Conservation (phyloP, 2,797 vertebrate species). For the Sebastes hubbsi region DNA sequence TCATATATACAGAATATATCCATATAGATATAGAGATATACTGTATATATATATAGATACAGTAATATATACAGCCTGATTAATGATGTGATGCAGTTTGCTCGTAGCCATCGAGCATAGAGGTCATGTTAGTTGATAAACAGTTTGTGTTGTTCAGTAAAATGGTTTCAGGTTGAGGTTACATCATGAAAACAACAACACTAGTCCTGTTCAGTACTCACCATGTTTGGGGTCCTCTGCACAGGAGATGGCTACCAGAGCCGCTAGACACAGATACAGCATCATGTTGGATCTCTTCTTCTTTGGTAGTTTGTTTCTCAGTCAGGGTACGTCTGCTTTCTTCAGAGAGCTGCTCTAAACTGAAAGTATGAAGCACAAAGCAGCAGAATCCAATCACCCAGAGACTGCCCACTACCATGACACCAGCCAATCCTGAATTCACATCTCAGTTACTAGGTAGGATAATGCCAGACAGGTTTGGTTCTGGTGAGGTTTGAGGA, state of each 20-base stretch:
- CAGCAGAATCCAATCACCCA: accelerated
- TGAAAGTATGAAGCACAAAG: neutral
- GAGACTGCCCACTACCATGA: neutral
- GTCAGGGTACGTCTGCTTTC: accelerated
- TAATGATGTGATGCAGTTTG: neutral
- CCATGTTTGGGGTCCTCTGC: constrained; percentile 7
- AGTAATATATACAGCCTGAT: neutral
- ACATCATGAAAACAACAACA: accelerated
- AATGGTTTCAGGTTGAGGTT: accelerated
- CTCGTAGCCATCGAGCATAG: neutral
- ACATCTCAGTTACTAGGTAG: constrained; percentile 46
- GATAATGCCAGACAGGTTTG: constrained; percentile 44
- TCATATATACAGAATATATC: too few relatives aligned
- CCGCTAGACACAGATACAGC: accelerated
- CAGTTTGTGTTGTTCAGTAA: neutral
- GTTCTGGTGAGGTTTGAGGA: neutral
- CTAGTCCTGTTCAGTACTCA: constrained; percentile 44
- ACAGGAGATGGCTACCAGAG: neutral
- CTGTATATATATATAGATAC: too few relatives aligned
- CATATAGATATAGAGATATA: too few relatives aligned
- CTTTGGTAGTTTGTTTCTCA: accelerated
- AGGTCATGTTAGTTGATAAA: neutral
- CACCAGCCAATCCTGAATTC: constrained; percentile 48
- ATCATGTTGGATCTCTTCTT: constrained; percentile 35
- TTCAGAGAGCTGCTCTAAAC: accelerated